phyloP scores from a whole-genome alignment of 2,888 invertebrate species.

The Macaria notata region DNA sequence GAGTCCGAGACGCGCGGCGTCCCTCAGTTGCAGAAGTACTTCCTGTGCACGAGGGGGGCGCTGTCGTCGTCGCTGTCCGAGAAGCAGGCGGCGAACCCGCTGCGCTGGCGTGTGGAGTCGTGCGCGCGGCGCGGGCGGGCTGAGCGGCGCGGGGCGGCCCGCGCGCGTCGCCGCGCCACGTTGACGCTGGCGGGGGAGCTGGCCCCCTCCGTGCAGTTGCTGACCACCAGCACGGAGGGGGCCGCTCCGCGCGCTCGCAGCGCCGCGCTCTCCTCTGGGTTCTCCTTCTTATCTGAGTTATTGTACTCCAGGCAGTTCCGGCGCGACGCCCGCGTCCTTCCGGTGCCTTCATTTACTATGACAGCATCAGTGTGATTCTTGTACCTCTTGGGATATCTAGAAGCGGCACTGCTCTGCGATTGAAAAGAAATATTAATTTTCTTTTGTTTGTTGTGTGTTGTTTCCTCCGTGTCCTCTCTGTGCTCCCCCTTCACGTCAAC shows the following conservation, averaged over 20 bases:
- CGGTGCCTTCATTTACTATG: constrained; percentile 12
- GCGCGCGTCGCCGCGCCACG: no score
- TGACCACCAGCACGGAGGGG: constrained; percentile 58
- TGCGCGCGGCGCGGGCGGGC: constrained; percentile 16
- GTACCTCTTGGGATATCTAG: constrained; percentile 64
- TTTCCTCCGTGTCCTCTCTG: constrained; percentile 34
- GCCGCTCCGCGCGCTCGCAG: constrained; percentile 64
- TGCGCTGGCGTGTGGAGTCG: constrained; percentile 61
- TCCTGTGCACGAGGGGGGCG: constrained; percentile 59
- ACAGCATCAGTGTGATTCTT: constrained; percentile 37
- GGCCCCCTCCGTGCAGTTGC: constrained; percentile 56
- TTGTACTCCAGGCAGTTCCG: constrained; percentile 48
- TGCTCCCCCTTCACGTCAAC: constrained; percentile 47
- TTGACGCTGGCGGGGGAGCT: constrained; percentile 62
- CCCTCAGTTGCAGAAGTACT: constrained; percentile 60
- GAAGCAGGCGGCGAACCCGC: constrained; percentile 71
- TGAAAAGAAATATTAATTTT: constrained; percentile 58
- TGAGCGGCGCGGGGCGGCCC: constrained; percentile 37
- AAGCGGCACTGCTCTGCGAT: constrained; percentile 52
- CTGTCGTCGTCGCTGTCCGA: constrained; percentile 73
- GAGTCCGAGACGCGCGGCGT: constrained; percentile 1
- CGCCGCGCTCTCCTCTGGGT: constrained; percentile 48
- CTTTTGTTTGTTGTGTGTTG: constrained; percentile 35
- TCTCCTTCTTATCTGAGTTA: constrained; percentile 58
- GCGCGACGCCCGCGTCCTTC: constrained; percentile 18